phyloP scores from a whole-genome alignment of 2,888 invertebrate species.

The Hetaerina titia region DNA sequence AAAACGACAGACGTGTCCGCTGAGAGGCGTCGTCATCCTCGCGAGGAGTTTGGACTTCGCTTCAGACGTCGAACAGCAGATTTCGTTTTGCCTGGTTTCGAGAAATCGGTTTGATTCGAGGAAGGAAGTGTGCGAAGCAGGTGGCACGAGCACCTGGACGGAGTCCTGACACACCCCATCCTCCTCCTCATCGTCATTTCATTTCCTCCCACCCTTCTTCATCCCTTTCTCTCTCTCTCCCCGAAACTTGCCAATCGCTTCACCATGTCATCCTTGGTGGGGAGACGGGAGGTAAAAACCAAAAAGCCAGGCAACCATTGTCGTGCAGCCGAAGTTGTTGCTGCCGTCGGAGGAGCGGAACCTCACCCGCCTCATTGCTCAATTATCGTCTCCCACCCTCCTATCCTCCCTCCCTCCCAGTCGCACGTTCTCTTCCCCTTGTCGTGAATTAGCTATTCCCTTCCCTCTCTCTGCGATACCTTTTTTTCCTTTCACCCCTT shows the following conservation, averaged over 20 bases:
- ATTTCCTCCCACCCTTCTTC: neutral
- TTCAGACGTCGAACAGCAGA: neutral
- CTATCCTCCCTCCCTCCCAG: too few species aligned
- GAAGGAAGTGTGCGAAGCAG: neutral
- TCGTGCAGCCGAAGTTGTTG: neutral
- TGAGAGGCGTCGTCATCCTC: neutral
- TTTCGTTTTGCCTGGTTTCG: neutral
- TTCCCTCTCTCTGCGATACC: neutral
- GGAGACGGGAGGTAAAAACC: neutral
- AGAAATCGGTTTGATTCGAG: neutral
- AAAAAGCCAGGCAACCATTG: neutral
- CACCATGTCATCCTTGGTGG: neutral
- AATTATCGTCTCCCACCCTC: neutral
- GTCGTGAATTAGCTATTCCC: neutral
- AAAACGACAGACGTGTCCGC: too few species aligned
- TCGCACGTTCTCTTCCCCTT: neutral
- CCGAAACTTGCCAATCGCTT: neutral
- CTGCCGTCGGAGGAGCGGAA: neutral
- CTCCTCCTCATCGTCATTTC: neutral
- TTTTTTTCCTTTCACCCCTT: neutral
- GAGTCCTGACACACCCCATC: neutral
- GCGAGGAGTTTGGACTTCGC: neutral
- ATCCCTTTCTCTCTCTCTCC: neutral
- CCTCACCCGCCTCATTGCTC: neutral
- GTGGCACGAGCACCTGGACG: neutral